Base-by-base conservation (phyloP, 2,797 vertebrate species). In the Darevskia mixta region DNA sequence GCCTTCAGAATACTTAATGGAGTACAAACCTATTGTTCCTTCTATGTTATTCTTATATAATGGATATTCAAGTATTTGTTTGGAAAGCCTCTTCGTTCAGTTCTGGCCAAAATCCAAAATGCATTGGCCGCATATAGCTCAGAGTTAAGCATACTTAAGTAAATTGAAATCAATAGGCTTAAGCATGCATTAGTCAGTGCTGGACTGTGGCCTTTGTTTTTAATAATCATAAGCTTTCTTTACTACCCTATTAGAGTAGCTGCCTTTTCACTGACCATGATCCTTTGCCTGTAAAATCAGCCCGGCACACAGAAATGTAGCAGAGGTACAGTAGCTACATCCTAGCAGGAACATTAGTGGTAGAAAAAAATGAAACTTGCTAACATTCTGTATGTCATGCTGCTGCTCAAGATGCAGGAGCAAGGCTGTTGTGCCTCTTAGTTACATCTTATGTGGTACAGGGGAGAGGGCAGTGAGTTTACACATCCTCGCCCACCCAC, bases 101-200 rank as follows among this genome's bases (percentile, higher is more conserved):
- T 58, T 88, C 45, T 11, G 67, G 17, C 8, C 84, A 88, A 88
- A 61, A 20, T 4, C 18, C 67, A 87, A 81, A 43, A 58, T 73
- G 23, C 23, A 35, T 73, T 58, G 32, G 8, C 7, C 32, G 25
- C 23, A 58, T 72, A 5, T 83, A 49, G 29, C 3, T 23, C 17
- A 55, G 45, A 6, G 32, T n/a, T 41, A 13, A 20, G 20, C 27
- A 69, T 82, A 8, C 66, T 82, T 55, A 64, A 81, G 49, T 38
- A 7, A n/a, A 73, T 58, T 58, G 35, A 73, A 35, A 58, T 38
- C n/a, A 58, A 35, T 38, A 17, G 32, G 25, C 69, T 84, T 72
- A 73, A 84, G 3, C 11, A 17, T 55, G 18, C 43, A 18, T 8
- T 25, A 25, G n/a, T 73, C 61, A 41, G 25, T 82, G 41, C 23